Conservation (phyloP, 2,113 vertebrate genomes). For the Nothocercus julius region DNA sequence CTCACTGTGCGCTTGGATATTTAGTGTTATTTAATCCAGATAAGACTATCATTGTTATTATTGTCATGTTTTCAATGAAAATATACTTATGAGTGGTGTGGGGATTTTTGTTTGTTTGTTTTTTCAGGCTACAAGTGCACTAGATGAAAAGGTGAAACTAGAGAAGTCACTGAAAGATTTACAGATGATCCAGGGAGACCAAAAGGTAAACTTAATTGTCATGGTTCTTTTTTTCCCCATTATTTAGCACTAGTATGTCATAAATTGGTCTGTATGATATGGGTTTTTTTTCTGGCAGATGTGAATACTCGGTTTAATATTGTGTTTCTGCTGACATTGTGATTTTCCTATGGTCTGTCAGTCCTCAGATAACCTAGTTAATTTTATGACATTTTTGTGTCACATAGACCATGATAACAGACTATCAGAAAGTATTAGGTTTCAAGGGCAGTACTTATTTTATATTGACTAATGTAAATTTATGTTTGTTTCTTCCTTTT, state of each 20-base stretch:
- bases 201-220: conserved; percentile 78
- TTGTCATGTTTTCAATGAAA: background rate
- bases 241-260: background rate
- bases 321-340: background rate
- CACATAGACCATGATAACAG: background rate
- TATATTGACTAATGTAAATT: background rate
- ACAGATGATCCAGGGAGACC: conserved; percentile 82
- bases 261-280: background rate
- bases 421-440: background rate
- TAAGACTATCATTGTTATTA: background rate
- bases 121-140: conserved; percentile 84
- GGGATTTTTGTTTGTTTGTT: background rate
- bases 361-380: background rate
- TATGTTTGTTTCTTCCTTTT: background rate
- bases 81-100: background rate
- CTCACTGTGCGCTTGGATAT: background rate
- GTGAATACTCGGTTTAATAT: background rate
- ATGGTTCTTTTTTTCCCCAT: background rate
- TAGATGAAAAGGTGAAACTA: conserved; percentile 88
- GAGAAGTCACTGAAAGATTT: conserved; percentile 87
- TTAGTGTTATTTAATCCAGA: background rate
- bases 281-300: background rate
- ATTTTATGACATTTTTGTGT: background rate
- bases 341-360: background rate
- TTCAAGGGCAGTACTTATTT: background rate